phyloP scores from a whole-genome alignment of 1,140 invertebrate species.

The Lethrus apterus region DNA sequence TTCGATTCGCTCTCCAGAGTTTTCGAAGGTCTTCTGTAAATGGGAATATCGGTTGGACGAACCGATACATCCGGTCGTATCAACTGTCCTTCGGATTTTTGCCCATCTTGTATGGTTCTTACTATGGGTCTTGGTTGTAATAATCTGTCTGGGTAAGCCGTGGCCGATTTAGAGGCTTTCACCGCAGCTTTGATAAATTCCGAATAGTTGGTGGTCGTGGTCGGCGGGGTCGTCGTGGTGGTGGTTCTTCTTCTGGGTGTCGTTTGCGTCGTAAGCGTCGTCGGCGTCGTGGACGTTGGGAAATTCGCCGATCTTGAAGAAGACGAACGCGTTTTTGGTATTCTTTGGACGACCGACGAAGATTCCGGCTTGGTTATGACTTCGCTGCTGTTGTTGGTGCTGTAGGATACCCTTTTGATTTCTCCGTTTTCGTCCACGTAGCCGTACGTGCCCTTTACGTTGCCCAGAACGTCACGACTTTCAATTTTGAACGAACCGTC shows the following conservation, averaged over 20 bases:
- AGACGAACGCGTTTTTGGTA: constrained; percentile 41
- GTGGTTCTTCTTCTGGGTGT: constrained; percentile 50
- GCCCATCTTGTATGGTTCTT: constrained; percentile 9
- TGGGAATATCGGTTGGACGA: constrained; percentile 29
- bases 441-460: constrained; percentile 80
- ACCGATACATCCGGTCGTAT: constrained; percentile 28
- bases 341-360: constrained; percentile 45
- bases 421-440: constrained; percentile 73
- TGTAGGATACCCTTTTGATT: constrained; percentile 78
- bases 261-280: constrained; percentile 51
- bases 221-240: constrained; percentile 34
- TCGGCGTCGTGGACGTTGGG: constrained; percentile 46
- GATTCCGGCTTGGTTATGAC: constrained; percentile 46
- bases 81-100: constrained; percentile 34
- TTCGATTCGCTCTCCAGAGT: constrained; percentile 17
- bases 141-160: constrained; percentile 27
- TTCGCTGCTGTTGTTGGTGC: constrained; percentile 50
- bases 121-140: constrained; percentile 24
- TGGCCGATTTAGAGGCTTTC: constrained; percentile 23
- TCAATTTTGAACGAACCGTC: constrained; percentile 81
- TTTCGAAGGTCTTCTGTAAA: constrained; percentile 1
- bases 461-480: constrained; percentile 69
- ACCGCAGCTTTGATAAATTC: constrained; percentile 40
- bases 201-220: constrained; percentile 32
- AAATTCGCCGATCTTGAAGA: constrained; percentile 38